Evolutionary conservation across 2,888 invertebrate genomes (phyloP), one percentile per base, ranked within the genome.

Genomic region (Zelleria hepariella): DNA sequence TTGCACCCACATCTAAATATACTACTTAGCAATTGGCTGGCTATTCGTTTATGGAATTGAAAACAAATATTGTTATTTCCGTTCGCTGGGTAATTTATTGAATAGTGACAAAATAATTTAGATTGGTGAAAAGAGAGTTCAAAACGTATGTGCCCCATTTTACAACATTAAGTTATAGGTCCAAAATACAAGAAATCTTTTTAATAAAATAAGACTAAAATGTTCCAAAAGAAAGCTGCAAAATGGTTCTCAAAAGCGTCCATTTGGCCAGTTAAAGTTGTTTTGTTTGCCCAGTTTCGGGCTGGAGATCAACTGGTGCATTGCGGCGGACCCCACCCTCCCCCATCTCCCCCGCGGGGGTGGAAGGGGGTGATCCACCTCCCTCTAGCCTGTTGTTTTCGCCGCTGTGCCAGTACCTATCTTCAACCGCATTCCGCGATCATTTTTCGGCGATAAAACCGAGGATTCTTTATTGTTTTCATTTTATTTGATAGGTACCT

Each of bases 261-360:
- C 15, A 42, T 42, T 42, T 15, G 15, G 32, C 32, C 1, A 42
- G 32, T 42, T 42, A 10, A 15, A 42, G 15, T 42, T 42, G 15
- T 42, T 32, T 42, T n/a, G n/a, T 42, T 42, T 42, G 32, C 32
- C 32, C 32, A 15, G 10, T 42, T 42, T n/a, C 25, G 53, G 24
- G n/a, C 24, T 42, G 21, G 82, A 83, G 82, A 86, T 86, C 87
- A 87, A 87, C 87, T 87, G 86, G 86, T 87, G 86, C 87, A 87
- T 85, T 87, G 87, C 87, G 86, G 82, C 80, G 82, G 76, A 73
- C 76, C 72, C 75, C 66, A 72, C 76, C 72, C 74, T 65, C 73
- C 67, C 72, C 67, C 71, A 75, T 73, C 80, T 85, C 71, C 78
- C 77, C 75, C 78, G 67, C 56, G 69, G 73, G 15, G 69, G 71